Base-by-base conservation (phyloP, 35 echinoderm and acorn worm species). In the Strongylocentrotus purpuratus region DNA sequence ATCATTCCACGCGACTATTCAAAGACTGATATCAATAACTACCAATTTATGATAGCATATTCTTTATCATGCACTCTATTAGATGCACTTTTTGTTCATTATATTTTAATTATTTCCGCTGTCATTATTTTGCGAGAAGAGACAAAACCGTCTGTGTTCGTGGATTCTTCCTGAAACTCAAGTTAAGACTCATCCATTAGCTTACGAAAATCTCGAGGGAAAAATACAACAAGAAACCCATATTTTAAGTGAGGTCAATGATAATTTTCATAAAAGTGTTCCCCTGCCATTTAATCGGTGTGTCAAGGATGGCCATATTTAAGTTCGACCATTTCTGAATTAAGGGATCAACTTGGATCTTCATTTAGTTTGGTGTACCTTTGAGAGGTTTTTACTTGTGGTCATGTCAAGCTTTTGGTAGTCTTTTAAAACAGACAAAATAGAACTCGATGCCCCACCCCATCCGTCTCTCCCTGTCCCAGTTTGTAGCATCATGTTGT, bases 301-400 rank as follows among this genome's bases (percentile, higher is more conserved):
- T 78, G 65, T 78, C 65, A 78, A 78, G 65, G 65, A 78, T 78
- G 6, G 20, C 7, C 20, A 78, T 9, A 59, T n/a, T 78, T 22
- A 22, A n/a, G 65, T 28, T 78, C 22, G 28, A 78, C 65, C 20
- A 78, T 55, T 55, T 55, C 50, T 55, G 50, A 10, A 55, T 78
- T 78, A 78, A 78, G 4, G 65, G 65, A 78, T 78, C 65, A 78
- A 78, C 65, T 78, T 78, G 65, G 65, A 78, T 78, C 65, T 78
- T n/a, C 65, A 78, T 78, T 12, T 28, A 78, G 65, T 78, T 78
- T 78, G 65, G 65, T 78, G 22, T 28, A 78, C 65, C 18, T 28
- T 78, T 78, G 20, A 28, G 25, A n/a, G 65, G 20, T 2, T n/a
- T 22, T 8, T 78, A 6, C 28, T n/a, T 15, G 65, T 78, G 65